These are phyloP conservation scores for Megamerina dolium DNA, from an alignment of 2,888 invertebrate genomes.

Conservation along the genomic window DNA sequence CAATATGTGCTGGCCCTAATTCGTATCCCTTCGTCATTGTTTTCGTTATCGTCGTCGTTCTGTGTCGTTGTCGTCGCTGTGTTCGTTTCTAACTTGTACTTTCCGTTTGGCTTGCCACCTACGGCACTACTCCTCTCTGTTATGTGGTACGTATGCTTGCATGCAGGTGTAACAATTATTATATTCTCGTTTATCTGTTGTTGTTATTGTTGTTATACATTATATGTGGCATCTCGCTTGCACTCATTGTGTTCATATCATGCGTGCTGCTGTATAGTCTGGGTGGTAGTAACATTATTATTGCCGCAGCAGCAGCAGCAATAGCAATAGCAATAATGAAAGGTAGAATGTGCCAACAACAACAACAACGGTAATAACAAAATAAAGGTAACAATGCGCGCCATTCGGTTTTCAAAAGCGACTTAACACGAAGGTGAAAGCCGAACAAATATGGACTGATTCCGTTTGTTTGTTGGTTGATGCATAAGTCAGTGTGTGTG, in stretches of 20 bases:
- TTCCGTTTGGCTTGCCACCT: not conserved
- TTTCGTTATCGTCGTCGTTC: constrained; percentile 12
- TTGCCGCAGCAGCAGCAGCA: constrained; percentile 12
- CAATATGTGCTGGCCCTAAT: no score
- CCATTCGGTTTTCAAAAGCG: constrained; percentile 7
- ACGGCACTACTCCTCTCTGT: no score
- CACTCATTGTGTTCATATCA: constrained; percentile 6
- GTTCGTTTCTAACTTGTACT: constrained; percentile 16
- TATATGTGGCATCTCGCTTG: constrained; percentile 12
- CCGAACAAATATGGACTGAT: not conserved
- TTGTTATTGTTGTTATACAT: constrained; percentile 20
- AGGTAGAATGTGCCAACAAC: constrained; percentile 3
- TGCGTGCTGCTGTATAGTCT: not conserved
- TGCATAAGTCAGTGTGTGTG: no score
- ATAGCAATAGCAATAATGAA: constrained; percentile 11
- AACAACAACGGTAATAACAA: constrained; percentile 1
- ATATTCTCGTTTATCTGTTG: constrained; percentile 41
- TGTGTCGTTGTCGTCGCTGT: constrained; percentile 8
- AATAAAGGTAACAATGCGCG: constrained; percentile 8
- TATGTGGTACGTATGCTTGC: no score
- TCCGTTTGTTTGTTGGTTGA: not conserved
- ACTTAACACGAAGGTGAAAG: constrained; percentile 12
- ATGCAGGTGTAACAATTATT: constrained; percentile 41
- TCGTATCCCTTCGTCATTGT: constrained; percentile 16
- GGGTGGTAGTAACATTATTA: constrained; percentile 4